Evolutionary conservation across 2,113 vertebrate genomes (phyloP), one percentile per base, ranked within the genome.

Genomic region (Raja brachyura): DNA sequence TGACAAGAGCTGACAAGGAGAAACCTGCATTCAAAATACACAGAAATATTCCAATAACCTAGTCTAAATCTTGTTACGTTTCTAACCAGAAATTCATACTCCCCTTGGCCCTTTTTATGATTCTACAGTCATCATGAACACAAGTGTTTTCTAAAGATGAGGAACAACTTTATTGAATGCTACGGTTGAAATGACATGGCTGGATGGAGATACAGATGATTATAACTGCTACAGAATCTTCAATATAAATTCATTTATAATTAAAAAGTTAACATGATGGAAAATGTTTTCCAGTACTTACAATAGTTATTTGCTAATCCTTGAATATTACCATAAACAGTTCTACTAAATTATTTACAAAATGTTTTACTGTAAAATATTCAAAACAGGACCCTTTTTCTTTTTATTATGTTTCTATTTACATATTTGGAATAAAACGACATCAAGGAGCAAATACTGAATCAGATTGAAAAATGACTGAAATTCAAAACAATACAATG

Each of bases 211-310:
- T 28, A 11, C 33, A 25, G 10, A n/a, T 83, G 79, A 56, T 59
- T 83, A 59, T 48, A 54, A 81, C 78, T 83, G 79, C 20, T 22
- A 22, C 56, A 74, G 79, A 88, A 18, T 70, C 14, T 70, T 5
- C 28, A 90, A 31, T 33, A 68, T 92, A 88, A 63, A 94, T 93
- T 93, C 70, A 94, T 48, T 86, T 93, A 85, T 93, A 93, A 93
- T 81, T 93, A 90, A 94, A 86, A 22, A 76, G 77, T 94, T 78
- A 88, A 70, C 93, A 94, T 94, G 93, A 94, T 93, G 94, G 94
- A 94, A 94, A 90, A 92, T 83, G 93, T 59, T 93, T 93, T 90
- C 88, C 74, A 73, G 66, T 94, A 94, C 93, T 93, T 94, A 94
- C 93, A 94, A 94, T 94, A 61, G 10, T 94, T 76, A 77, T 75